These are phyloP conservation scores for Aplocera efformata DNA, from an alignment of 2,888 invertebrate genomes.

Conservation along the genomic window DNA sequence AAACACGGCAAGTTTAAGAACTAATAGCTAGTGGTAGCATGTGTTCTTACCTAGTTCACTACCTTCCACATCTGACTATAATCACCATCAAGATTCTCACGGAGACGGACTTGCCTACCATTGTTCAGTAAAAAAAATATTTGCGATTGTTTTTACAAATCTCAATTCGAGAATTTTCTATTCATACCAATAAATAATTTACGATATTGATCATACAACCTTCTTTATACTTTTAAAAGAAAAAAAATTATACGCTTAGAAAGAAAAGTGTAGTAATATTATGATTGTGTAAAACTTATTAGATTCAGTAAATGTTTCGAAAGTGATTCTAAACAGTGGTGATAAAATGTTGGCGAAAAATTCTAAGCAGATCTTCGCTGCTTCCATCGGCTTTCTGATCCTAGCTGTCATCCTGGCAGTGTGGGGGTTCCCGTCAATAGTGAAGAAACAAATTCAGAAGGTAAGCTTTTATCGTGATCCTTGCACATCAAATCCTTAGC, in stretches of 20 bases:
- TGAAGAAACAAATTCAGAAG: slow-evolving; percentile 67
- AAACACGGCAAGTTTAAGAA: no score
- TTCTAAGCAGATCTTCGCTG: slow-evolving; percentile 49
- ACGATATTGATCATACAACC: no score
- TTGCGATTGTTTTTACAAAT: no score
- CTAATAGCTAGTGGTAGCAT: neutral
- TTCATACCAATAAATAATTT: no score
- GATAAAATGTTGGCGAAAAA: slow-evolving; percentile 59
- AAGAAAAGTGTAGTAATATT: no score
- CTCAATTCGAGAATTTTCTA: no score
- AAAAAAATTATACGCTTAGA: no score
- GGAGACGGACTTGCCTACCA: slow-evolving; percentile 23
- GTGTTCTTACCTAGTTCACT: slow-evolving; percentile 14
- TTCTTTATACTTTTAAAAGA: no score
- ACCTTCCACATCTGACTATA: slow-evolving; percentile 8
- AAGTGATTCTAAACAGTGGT: slow-evolving; percentile 1
- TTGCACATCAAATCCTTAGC: no score
- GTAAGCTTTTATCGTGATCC: slow-evolving; percentile 42
- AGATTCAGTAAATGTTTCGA: neutral
- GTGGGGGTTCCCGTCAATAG: slow-evolving; percentile 74
- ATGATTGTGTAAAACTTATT: no score
- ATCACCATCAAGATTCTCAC: slow-evolving; percentile 25
- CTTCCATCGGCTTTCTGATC: slow-evolving; percentile 56
- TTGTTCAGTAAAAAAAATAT: slow-evolving; percentile 15
- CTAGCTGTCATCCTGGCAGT: slow-evolving; percentile 62